Evolutionary conservation across 2,113 vertebrate genomes (phyloP), one percentile per base, ranked within the genome.

Genomic region (Acrocephalus arundinaceus): DNA sequence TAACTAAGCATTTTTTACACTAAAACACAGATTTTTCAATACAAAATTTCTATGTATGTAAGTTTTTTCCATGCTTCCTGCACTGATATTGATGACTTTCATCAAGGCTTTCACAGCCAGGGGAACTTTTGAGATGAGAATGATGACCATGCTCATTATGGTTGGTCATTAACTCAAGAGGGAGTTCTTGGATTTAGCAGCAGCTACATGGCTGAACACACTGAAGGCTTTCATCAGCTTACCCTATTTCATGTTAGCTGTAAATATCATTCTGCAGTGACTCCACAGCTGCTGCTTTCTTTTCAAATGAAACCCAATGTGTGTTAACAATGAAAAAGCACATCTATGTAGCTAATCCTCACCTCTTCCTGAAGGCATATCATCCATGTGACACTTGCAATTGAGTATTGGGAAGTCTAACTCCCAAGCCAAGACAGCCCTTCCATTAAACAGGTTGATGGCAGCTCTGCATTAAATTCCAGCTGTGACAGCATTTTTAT

Each of bases 401-500:
- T 1, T 22, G 30, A 57, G 9, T 19, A 30, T 24, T 52, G 22
- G 48, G 49, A 93, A 76, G 61, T 35, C 54, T 11, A 72, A 57
- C n/a, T 58, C 78, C 55, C 58, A 91, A 72, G 61, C 30, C 80
- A 89, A 66, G 58, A 57, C n/a, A 90, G 45, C 58, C n/a, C 54
- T 85, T 59, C 82, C 46, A 85, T 65, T 85, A 61, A 85, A 87
- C 85, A 95, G 49, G 78, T 57, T 82, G 82, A 79, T 15, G 6
- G 78, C 62, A 93, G 45, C 28, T 79, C 46, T 28, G 23, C 55
- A 54, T 66, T 83, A 45, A 87, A 79, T 73, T 87, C 82, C 92
- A 93, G 78, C 62, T 83, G 66, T 45, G 62, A 90, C 33, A 73
- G 75, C 48, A 49, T 83, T 93, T 94, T 75, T 70, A 43, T 46